Base-by-base conservation (phyloP, 2,113 vertebrate genomes). In the Archilochus colubris region DNA sequence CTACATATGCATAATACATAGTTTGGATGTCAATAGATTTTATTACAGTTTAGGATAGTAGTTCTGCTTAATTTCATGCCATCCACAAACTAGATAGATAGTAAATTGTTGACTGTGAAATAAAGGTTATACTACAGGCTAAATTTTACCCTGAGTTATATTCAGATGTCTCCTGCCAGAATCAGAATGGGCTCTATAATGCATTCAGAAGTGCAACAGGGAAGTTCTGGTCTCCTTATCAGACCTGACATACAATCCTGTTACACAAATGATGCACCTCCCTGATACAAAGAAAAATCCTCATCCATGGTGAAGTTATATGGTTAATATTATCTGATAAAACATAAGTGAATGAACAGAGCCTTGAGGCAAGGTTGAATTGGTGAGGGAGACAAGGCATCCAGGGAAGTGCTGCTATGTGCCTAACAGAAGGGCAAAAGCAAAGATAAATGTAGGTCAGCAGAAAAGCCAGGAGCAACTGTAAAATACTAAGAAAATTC, bases 1-100 rank as follows among this genome's bases (percentile, higher is more conserved):
- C 33, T 95, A 76, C 73, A 54, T 88, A 89, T 93, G 91, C 93
- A 93, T 95, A 96, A 95, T 89, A 79, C 89, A 91, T 75, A 89
- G 89, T 95, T 91, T 81, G 68, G 89, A 77, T 90, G 85, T 74
- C 93, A 92, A 93, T 96, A 91, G 91, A 92, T 95, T 96, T 97
- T 94, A 91, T 95, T 93, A 95, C 76, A 95, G 75, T 94, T 93
- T 91, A 94, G 76, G 91, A 53, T 64, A 80, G 82, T 70, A 31
- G 36, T 89, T 90, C 79, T 94, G 53, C 53, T 93, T 95, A 91
- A 91, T 95, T 95, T 95, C 40, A 75, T 95, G 79, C 81, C 86
- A 83, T 88, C 72, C 88, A 57, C 79, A 88, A 91, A 80, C 76
- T 55, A 86, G 87, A 40, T 38, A 54, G 67, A 64, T 33, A 74